Base-by-base conservation (phyloP, 2,113 vertebrate species). In the Cryptomyrus ogoouensis region DNA sequence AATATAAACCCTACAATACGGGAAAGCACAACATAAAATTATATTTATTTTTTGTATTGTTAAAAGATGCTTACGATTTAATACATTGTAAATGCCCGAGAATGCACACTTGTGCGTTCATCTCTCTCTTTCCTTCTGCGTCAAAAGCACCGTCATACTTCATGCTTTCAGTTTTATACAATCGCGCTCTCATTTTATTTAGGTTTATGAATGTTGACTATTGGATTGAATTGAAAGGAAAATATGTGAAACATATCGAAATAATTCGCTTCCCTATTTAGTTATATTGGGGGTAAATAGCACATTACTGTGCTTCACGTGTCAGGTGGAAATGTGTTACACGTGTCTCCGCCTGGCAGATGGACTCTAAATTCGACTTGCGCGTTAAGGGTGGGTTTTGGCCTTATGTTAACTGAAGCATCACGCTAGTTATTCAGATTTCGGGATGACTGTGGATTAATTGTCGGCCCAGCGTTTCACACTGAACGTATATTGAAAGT, bases 361-460 rank as follows among this genome's bases (percentile, higher is more conserved):
- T 31, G 91, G 92, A 90, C 91, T 91, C 89, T 42, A n/a, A 83
- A 31, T 90, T 90, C 84, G 3, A 90, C 70, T 70, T 90, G 90
- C 93, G 93, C 94, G 93, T 94, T 94, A 91, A 90, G 88, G 89
- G 83, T 80, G 92, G 21, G 91, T 90, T 91, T 92, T 92, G 93
- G 94, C 93, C 93, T 93, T 94, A 89, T 93, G 93, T 92, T 92
- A 90, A 92, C 93, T 91, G 92, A 94, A 90, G 87, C 52, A 53
- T 87, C 86, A 39, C 86, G 53, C 35, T 88, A 15, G 42, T 50
- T 19, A n/a, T 66, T 88, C 39, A 19, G 56, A 88, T 88, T 24
- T 66, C 19, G 24, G 35, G 7, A 50, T 24, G 56, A 31, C 87
- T 88, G n/a, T 56, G 35, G 84, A 87, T 87, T 87, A 49, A 31